Base-by-base conservation (phyloP, 35 echinoderm and acorn worm species). In the Heliocidaris erythrogramma region DNA sequence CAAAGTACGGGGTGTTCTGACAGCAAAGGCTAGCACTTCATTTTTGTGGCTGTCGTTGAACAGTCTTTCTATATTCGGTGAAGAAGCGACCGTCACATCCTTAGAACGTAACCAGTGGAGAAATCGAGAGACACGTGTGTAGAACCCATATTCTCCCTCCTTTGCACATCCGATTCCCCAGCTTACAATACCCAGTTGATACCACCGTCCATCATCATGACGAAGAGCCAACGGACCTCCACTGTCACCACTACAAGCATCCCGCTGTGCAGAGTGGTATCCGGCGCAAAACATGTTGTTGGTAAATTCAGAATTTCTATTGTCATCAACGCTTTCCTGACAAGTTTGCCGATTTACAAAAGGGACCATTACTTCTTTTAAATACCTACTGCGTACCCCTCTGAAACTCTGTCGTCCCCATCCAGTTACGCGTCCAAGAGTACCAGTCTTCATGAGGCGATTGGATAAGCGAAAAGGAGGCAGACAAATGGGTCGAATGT, bases 401-500 rank as follows among this genome's bases (percentile, higher is more conserved):
- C 17, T 88, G 47, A 96, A 95, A 47, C 86, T 86, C 7, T 96
- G 59, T n/a, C 49, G 85, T 29, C 98, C 98, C 96, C 96, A 99
- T 7, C 98, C 98, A 1, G 94, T 94, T 2, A 99, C 96, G 7
- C 93, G 87, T 10, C 98, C 98, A 30, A 85, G 85, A 5, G 85
- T 30, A 6, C 92, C 93, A 7, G 90, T 13, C 88, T 88, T 93
- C n/a, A 94, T 69, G 5, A 95, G 86, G 2, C 49, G 17, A 21
- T 71, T 49, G 9, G 95, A 90, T 3, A 93, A 47, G 3, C 85
- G 85, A 4, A 49, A 93, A 88, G 88, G 96, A 48, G 95, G 93
- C 18, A 99, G 52, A 59, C 98, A 99, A 30, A 99, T 94, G 9
- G 98, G 98, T 13, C 96, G 93, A 8, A 99, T 92, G 90, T 96